These are phyloP conservation scores for Puntigrus tetrazona DNA, from an alignment of 2,113 vertebrate genomes.

Conservation along the genomic window DNA sequence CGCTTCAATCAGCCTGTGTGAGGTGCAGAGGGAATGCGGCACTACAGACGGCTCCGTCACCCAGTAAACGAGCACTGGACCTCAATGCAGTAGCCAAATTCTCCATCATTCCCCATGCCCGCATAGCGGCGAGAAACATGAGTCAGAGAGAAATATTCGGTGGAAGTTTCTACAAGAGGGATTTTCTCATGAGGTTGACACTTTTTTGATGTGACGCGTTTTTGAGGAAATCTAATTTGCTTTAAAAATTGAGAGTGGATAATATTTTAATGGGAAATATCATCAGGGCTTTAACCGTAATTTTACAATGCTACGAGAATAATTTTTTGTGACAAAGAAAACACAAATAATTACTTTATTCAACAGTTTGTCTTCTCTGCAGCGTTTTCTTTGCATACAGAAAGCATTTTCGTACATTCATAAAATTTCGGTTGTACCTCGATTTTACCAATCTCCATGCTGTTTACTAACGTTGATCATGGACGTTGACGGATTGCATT, in stretches of 20 bases:
- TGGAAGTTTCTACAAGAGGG: not conserved
- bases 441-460: no score
- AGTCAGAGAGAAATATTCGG: not conserved
- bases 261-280: not conserved
- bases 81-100: not conserved
- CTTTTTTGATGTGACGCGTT: not conserved
- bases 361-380: no score
- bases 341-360: no score
- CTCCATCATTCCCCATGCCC: not conserved
- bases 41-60: not conserved
- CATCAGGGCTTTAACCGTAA: no score
- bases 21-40: not conserved
- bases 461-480: no score
- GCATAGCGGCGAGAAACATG: not conserved
- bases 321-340: no score
- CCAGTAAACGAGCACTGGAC: not conserved
- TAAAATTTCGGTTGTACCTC: no score
- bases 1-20: constrained; percentile 20
- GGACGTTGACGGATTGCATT: no score
- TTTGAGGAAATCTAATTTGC: not conserved
- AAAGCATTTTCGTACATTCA: no score
- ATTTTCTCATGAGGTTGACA: not conserved
- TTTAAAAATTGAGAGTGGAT: not conserved
- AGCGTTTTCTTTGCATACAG: no score
- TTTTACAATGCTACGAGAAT: no score